Percentiles rank a stretch among this genome's conserved stretches.
These are phyloP conservation scores for Sternotherus odoratus DNA, from an alignment of 2,797 vertebrate species.

Conservation along the genomic window DNA sequence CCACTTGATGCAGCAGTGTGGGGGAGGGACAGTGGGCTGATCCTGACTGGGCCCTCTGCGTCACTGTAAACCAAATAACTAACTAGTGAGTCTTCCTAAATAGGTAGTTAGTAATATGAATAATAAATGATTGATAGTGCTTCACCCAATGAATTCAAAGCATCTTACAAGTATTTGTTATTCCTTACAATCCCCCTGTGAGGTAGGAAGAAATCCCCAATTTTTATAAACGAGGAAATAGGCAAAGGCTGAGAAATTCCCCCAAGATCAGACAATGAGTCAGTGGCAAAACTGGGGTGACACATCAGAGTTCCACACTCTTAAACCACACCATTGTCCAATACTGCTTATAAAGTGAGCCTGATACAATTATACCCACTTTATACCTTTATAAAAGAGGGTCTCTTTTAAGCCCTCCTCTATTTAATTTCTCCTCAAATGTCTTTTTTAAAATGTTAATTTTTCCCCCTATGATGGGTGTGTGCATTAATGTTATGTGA, in stretches of 20 bases:
- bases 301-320: slow-evolving; percentile 44
- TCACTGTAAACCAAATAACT: not conserved
- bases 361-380: not conserved
- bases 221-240: not conserved
- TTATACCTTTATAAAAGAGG: not conserved
- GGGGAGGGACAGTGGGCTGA: not conserved
- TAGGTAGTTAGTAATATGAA: not conserved
- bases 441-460: not conserved
- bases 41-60: not conserved
- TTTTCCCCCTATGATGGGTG: not conserved
- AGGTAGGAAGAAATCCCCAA: not conserved
- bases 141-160: not conserved
- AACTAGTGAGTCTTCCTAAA: not conserved
- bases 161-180: not conserved
- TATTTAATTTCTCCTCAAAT: not conserved
- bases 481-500: rapidly evolving
- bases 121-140: not conserved
- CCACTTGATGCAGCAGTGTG: not conserved
- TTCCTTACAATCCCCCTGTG: not conserved
- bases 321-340: not conserved
- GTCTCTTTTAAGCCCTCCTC: not conserved
- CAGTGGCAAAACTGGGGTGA: slow-evolving; percentile 47
- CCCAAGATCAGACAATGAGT: not conserved
- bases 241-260: not conserved
- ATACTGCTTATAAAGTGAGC: not conserved